phyloP scores from a whole-genome alignment of 2,888 invertebrate species.

The Phortica magna region DNA sequence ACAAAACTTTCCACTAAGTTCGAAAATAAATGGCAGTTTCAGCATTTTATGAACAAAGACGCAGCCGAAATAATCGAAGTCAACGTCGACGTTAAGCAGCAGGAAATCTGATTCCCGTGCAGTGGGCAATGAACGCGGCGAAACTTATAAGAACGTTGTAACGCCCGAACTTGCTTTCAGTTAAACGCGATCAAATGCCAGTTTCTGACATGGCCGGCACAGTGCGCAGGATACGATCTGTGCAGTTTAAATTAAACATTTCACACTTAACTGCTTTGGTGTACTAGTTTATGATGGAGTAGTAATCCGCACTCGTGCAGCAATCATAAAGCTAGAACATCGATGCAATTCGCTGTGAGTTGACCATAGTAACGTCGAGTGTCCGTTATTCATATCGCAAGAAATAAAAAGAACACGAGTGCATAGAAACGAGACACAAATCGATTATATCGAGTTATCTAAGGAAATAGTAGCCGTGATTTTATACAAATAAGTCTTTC shows the following conservation, averaged over 20 bases:
- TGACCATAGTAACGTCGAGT: not conserved
- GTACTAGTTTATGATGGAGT: slow-evolving; percentile 74
- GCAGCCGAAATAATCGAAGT: slow-evolving; percentile 47
- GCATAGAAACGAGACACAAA: not conserved
- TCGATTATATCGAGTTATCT: slow-evolving; percentile 77
- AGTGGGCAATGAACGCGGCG: slow-evolving; percentile 64
- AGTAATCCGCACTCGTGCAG: slow-evolving; percentile 44
- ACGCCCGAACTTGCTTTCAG: slow-evolving; percentile 60
- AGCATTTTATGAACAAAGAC: slow-evolving; percentile 3
- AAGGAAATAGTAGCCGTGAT: slow-evolving; percentile 79
- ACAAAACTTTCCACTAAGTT: slow-evolving; percentile 22
- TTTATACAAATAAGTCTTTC: slow-evolving; percentile 63
- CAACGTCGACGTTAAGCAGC: slow-evolving; percentile 32
- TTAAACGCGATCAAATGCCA: slow-evolving; percentile 35
- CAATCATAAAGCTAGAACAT: slow-evolving; percentile 79
- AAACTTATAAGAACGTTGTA: slow-evolving; percentile 66
- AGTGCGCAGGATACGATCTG: not conserved
- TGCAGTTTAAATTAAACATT: slow-evolving; percentile 22
- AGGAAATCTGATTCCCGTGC: slow-evolving; percentile 67
- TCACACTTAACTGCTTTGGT: slow-evolving; percentile 75
- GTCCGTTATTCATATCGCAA: not conserved
- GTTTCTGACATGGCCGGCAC: not conserved
- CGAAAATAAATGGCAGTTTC: not conserved
- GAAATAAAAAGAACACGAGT: not conserved
- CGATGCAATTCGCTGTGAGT: slow-evolving; percentile 68